A percentile compares a stretch with the other conserved stretches of the same genome.
Conservation (phyloP, 2,113 vertebrate species). For the Cyprinodon variegatus region DNA sequence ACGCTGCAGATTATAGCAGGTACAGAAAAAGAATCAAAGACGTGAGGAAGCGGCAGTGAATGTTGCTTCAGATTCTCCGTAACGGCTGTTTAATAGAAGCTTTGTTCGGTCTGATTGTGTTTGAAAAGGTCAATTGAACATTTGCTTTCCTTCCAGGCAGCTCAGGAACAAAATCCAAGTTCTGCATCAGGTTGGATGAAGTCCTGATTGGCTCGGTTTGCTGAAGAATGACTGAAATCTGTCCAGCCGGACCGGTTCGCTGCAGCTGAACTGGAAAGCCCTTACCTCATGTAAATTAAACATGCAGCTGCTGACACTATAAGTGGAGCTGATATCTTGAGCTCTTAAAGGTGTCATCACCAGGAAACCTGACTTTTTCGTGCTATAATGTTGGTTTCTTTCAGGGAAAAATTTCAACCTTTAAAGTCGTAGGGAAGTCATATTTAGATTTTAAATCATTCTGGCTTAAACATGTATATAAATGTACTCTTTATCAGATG, state of each 20-base stretch:
- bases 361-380: no score
- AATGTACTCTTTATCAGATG: no score
- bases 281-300: slow-evolving; percentile 37
- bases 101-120: slow-evolving; percentile 43
- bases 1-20: no score
- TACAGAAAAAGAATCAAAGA: no score
- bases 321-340: slow-evolving; percentile 8
- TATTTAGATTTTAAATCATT: no score
- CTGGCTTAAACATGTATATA: no score
- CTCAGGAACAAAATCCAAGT: slow-evolving; percentile 38
- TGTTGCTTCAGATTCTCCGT: not conserved
- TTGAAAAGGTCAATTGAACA: slow-evolving; percentile 50
- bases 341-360: no score
- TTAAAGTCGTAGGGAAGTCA: no score
- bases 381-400: no score
- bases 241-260: slow-evolving; percentile 50
- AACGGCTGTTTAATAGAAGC: slow-evolving; percentile 26
- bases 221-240: slow-evolving; percentile 42
- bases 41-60: not conserved
- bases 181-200: slow-evolving; percentile 46
- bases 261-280: slow-evolving; percentile 46
- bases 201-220: slow-evolving; percentile 54
- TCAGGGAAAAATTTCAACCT: no score
- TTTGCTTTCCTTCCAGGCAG: slow-evolving; percentile 51
- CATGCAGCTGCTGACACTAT: not conserved